These are phyloP conservation scores for Ischnura elegans DNA, from an alignment of 2,888 invertebrate species.

Conservation along the genomic window DNA sequence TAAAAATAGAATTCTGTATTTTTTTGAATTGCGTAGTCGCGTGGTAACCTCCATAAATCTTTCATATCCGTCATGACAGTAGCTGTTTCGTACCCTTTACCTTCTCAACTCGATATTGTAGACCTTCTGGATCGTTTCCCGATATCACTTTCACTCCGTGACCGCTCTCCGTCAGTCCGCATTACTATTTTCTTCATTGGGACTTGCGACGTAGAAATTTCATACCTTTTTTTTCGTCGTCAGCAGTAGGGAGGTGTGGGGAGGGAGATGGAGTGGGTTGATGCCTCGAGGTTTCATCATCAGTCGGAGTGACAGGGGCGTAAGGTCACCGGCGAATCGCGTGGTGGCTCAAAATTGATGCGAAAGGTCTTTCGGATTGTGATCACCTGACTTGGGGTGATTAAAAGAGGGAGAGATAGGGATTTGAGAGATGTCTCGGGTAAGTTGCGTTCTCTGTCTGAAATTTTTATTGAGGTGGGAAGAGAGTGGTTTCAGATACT, in stretches of 20 bases:
- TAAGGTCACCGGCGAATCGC: not conserved
- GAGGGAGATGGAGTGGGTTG: not conserved
- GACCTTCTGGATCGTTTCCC: not conserved
- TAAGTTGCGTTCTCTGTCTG: too few relatives aligned
- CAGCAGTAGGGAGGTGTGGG: not conserved
- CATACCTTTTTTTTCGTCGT: not conserved
- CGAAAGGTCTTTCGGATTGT: not conserved
- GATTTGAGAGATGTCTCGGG: not conserved
- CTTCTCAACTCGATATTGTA: not conserved
- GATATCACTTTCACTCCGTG: not conserved
- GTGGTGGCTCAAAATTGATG: not conserved
- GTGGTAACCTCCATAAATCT: too few relatives aligned
- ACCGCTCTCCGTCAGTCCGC: not conserved
- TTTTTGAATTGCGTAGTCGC: too few relatives aligned
- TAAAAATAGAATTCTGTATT: too few relatives aligned
- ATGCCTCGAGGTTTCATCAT: too few relatives aligned
- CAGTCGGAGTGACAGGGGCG: not conserved
- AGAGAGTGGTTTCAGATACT: not conserved
- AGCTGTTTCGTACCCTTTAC: not conserved
- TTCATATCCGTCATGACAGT: too few relatives aligned
- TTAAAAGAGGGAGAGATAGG: not conserved
- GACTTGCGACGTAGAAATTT: not conserved
- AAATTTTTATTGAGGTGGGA: not conserved
- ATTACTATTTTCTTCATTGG: not conserved
- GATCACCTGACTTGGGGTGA: not conserved